Percentiles rank a stretch among this genome's conserved stretches.
These are phyloP conservation scores for Sebastes glaucus DNA, from an alignment of 2,797 vertebrate genomes.

Conservation along the genomic window DNA sequence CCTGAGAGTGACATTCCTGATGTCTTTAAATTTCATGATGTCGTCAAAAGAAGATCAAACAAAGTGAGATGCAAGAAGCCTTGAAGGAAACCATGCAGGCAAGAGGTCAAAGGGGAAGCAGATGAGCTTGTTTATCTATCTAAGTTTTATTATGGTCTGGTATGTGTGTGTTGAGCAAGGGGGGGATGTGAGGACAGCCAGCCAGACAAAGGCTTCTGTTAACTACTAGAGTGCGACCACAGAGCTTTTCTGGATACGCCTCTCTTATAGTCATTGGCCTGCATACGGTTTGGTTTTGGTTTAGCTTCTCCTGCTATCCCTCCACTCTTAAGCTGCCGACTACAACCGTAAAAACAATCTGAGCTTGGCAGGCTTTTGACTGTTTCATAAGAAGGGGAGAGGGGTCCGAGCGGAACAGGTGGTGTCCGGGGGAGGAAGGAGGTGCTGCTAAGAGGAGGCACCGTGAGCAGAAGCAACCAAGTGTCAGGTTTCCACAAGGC, in stretches of 20 bases:
- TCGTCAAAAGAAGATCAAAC: conserved; percentile 9
- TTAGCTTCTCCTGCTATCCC: background rate
- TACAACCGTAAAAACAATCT: conserved; percentile 43
- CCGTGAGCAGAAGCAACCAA: conserved; percentile 48
- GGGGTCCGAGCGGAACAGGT: conserved; percentile 67
- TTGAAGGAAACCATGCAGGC: background rate
- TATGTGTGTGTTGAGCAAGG: conserved; percentile 40
- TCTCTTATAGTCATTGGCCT: conserved; percentile 24
- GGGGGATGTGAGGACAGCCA: conserved; percentile 18
- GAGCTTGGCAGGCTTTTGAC: conserved; percentile 31
- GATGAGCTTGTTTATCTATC: conserved; percentile 28
- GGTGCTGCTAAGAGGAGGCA: conserved; percentile 35
- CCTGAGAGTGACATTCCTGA: conserved; percentile 1
- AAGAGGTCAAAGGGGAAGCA: conserved; percentile 12
- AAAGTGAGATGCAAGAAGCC: background rate
- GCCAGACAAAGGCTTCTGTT: conserved; percentile 49
- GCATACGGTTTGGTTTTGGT: conserved; percentile 4
- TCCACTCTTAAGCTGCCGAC: conserved; percentile 6
- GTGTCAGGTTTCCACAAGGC: conserved; percentile 73
- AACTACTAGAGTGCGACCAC: conserved; percentile 49
- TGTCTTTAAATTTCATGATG: conserved; percentile 13
- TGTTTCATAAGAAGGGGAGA: conserved; percentile 54
- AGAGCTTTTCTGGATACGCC: conserved; percentile 29
- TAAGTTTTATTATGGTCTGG: conserved; percentile 54
- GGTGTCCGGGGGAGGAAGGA: conserved; percentile 43